Evolutionary conservation across 2,888 invertebrate genomes (phyloP), one percentile per base, ranked within the genome.

Genomic region (Lasioglossum marginatum): DNA sequence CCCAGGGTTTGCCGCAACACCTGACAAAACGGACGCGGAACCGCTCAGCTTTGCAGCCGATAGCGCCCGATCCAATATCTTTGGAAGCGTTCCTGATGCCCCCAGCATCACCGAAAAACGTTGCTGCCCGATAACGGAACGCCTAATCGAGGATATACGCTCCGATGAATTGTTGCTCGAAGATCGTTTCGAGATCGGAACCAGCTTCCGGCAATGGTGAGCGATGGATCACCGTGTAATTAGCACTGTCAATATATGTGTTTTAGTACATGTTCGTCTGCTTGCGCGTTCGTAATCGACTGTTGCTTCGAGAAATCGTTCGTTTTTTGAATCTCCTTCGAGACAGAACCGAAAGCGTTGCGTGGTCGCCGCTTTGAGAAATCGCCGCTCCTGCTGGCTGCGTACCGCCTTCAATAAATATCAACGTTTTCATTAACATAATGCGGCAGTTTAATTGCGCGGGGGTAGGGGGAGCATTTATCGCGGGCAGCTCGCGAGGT

Each of bases 361-460:
- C 75, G 72, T 34, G 31, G 86, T 84, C 74, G 83, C 80, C 86
- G 72, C 57, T 82, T 74, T 82, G 89, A 89, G 87, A 88, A 88
- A 90, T 90, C 82, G 84, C 83, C 78, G 82, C 74, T 76, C 43
- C 84, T 79, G 82, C 73, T 79, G 45, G 76, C 77, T 68, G 68
- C 75, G 60, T 82, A 81, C 34, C 74, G 84, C 66, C 86, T 83
- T 85, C 87, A 88, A 92, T 92, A 92, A 92, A 92, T 91, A 91
- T 91, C 87, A 91, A 89, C 89, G 91, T 90, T 92, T 93, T 91
- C 92, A 93, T 93, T 92, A 93, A 92, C 92, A 93, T 92, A 91
- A 92, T 92, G 88, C 88, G 75, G 83, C 86, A 37, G 87, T 87
- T 91, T 90, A 93, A 93, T 90, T 90, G 91, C 90, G 77, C 85